Percentiles rank a stretch among this genome's conserved stretches.
phyloP scores from a whole-genome alignment of 2,113 vertebrate genomes.

The Bufo gargarizans region DNA sequence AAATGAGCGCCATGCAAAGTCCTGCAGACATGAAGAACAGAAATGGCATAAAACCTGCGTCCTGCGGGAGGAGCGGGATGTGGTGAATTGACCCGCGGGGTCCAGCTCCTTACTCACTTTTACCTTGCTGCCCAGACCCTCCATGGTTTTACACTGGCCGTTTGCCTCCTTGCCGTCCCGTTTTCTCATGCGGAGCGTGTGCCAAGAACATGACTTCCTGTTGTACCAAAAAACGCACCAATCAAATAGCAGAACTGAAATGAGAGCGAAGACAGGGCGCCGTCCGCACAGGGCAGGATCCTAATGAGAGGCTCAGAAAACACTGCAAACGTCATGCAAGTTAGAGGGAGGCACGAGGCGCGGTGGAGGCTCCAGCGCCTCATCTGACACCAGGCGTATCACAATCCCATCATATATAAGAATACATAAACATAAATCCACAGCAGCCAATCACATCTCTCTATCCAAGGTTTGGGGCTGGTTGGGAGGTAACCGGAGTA shows the following conservation, averaged over 20 bases:
- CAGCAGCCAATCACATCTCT: background rate
- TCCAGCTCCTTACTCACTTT: constrained; percentile 91
- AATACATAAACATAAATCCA: background rate
- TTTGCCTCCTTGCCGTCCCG: constrained; percentile 91
- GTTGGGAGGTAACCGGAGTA: no score
- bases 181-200: constrained; percentile 97
- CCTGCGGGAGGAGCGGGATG: constrained; percentile 30
- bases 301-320: constrained; percentile 59
- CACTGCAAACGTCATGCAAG: constrained; percentile 58
- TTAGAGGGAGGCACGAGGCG: background rate
- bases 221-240: constrained; percentile 90
- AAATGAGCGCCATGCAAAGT: constrained; percentile 49
- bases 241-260: constrained; percentile 73
- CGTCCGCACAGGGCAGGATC: constrained; percentile 64
- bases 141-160: constrained; percentile 92
- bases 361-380: background rate
- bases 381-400: background rate
- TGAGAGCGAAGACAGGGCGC: constrained; percentile 64
- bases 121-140: constrained; percentile 89
- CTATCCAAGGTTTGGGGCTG: no score
- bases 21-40: constrained; percentile 40
- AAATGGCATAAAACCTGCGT: constrained; percentile 38
- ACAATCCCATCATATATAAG: no score
- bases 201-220: constrained; percentile 99
- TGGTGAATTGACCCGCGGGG: constrained; percentile 32